Evolutionary conservation across 2,888 invertebrate species (phyloP).

Genomic region (Agrotis segetum): DNA sequence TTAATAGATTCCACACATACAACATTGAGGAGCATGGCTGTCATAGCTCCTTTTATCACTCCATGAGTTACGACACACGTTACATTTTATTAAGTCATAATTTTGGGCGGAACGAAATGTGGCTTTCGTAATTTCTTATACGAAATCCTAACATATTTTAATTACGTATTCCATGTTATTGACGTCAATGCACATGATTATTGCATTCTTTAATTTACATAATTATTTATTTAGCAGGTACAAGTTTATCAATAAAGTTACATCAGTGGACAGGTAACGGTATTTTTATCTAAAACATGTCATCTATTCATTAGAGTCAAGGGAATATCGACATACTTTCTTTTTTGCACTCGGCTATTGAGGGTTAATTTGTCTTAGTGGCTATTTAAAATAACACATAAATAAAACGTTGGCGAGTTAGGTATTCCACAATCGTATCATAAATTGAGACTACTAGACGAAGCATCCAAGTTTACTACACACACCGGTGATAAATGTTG

Average conservation of each 20-base stretch:
- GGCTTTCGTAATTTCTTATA: constrained; percentile 72
- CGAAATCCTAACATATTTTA: constrained; percentile 74
- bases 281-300: constrained; percentile 42
- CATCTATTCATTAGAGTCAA: constrained; percentile 29
- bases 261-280: constrained; percentile 43
- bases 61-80: constrained; percentile 79
- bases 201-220: constrained; percentile 65
- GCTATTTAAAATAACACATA: constrained; percentile 62
- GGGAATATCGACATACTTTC: constrained; percentile 20
- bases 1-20: constrained; percentile 83
- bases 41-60: constrained; percentile 81
- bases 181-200: constrained; percentile 65
- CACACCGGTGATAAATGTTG: constrained; percentile 77
- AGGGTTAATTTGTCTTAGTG: constrained; percentile 41
- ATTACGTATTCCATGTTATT: constrained; percentile 71
- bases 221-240: constrained; percentile 62
- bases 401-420: constrained; percentile 66
- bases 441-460: constrained; percentile 74
- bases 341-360: constrained; percentile 21
- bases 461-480: constrained; percentile 68
- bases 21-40: constrained; percentile 70
- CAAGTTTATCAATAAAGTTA: constrained; percentile 66
- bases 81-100: constrained; percentile 86
- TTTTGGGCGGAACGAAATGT: constrained; percentile 83
- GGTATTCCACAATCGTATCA: constrained; percentile 77